Conservation (phyloP, 2,113 vertebrate species). For the Benitochromis conjunctus region DNA sequence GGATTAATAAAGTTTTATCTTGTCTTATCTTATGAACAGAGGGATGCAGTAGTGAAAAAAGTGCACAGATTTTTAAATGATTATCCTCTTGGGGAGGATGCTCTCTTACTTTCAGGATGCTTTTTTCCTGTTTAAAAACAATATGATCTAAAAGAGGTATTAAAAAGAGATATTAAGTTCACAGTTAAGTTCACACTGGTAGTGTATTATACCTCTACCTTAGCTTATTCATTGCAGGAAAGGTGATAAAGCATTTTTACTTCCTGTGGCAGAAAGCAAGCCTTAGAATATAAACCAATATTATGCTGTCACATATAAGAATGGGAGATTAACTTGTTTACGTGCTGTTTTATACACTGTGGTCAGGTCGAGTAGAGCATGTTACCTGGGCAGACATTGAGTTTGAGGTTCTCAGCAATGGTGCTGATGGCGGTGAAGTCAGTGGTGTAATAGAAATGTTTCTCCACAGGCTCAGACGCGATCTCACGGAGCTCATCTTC, state of each 20-base stretch:
- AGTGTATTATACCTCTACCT: not conserved
- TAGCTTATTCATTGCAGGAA: fast-evolving
- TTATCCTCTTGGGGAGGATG: not conserved
- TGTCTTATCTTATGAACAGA: no score
- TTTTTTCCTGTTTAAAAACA: not conserved
- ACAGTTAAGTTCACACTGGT: not conserved
- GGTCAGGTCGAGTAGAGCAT: no score
- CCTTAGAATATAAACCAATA: not conserved
- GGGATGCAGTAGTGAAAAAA: not conserved
- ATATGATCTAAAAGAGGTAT: not conserved
- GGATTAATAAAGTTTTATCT: no score
- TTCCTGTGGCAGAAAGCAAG: not conserved
- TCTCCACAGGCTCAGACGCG: constrained; percentile 86
- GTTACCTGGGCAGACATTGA: constrained; percentile 92
- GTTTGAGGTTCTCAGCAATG: constrained; percentile 90
- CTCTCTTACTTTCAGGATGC: not conserved
- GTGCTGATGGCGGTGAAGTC: constrained; percentile 90
- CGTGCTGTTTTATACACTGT: not conserved
- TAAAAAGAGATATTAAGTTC: not conserved
- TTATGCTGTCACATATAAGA: not conserved
- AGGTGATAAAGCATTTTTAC: fast-evolving
- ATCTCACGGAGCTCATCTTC: constrained; percentile 92
- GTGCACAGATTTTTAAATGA: not conserved
- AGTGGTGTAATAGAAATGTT: constrained; percentile 89
- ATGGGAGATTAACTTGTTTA: not conserved